Evolutionary conservation across 2,113 vertebrate genomes (phyloP), one percentile per base, ranked within the genome.

Genomic region (Nipponia nippon): DNA sequence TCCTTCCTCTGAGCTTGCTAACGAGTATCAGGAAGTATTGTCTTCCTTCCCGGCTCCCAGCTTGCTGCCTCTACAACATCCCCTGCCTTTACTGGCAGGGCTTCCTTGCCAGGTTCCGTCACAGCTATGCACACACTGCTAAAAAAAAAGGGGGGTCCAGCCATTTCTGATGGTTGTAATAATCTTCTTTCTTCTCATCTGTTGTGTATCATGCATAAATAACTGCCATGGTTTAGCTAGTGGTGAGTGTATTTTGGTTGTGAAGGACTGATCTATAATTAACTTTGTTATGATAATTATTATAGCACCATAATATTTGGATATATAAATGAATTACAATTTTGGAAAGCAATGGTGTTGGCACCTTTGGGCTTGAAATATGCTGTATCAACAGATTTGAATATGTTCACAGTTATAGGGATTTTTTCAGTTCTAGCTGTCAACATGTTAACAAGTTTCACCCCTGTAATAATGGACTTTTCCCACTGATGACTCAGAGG

Each of bases 21-120:
- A 87, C 7, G 55, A 96, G 69, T 29, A 63, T 58, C 85, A 97
- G 97, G 94, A 97, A 96, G 26, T 36, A 38, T 23, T 81, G 38
- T 36, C 91, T 97, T 94, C 96, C 96, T 94, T 90, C 93, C 88
- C 36, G 6, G 38, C 85, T 94, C 80, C 83, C 65, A 75, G 80
- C 42, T 83, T 87, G 69, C 84, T 95, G 75, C 67, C 67, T 89
- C 89, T 82, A 9, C 42, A 89, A 75, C 86, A 70, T 87, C 73
- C 93, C 67, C 38, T 83, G 56, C 50, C 90, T 78, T 65, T 87
- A n/a, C 71, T 92, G 83, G 38, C 87, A 79, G 42, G 49, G 63
- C 62, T 80, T 93, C 73, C 82, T 85, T 86, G 56, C 72, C 79
- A 53, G 69, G 82, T 78, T 52, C 67, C 52, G 83, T 73, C 21